Base-by-base conservation (phyloP, 2,113 vertebrate genomes). In the Machaerirhynchus nigripectus region DNA sequence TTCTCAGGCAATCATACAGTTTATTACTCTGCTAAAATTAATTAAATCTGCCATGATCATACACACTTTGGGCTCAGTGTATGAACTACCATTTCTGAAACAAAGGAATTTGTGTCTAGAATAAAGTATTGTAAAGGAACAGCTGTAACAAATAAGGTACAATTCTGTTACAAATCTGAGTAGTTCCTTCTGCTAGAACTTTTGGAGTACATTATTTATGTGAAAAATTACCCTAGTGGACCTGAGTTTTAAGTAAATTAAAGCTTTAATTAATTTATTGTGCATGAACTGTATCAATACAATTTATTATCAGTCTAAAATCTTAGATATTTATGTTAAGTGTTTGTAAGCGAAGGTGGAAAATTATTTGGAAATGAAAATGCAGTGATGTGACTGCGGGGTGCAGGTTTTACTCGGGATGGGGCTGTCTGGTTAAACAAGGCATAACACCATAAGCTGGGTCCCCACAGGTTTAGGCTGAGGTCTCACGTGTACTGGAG, bases 141-240 rank as follows among this genome's bases (percentile, higher is more conserved):
- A 90, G 64, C 89, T 95, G 89, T 89, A 87, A 84, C 50, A 96
- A 88, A 95, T 88, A 86, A 92, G 93, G 76, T 37, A 49, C 44
- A 47, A 15, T 21, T 93, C 73, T 89, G 12, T 37, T 76, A 35
- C 0, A 0, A 74, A 77, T 70, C 46, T 86, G 89, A 84, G 47
- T 67, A 63, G 47, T 90, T 89, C 76, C 80, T 93, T 84, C 89
- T 92, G 64, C 20, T 84, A 52, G 40, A 70, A 60, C 40, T 61
- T 93, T 69, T 40, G 22, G 39, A 81, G 28, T 57, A 59, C 30
- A 70, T 90, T 79, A 56, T 68, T 87, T 90, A 55, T 33, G 27
- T 87, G 60, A 56, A 92, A 93, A 90, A 74, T 84, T 1, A 68
- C 31, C 40, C 52, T 24, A 33, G 31, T 30, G 23, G 53, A 55